These are phyloP conservation scores for Brienomyrus brachyistius DNA, from an alignment of 2,113 vertebrate genomes.

Conservation along the genomic window DNA sequence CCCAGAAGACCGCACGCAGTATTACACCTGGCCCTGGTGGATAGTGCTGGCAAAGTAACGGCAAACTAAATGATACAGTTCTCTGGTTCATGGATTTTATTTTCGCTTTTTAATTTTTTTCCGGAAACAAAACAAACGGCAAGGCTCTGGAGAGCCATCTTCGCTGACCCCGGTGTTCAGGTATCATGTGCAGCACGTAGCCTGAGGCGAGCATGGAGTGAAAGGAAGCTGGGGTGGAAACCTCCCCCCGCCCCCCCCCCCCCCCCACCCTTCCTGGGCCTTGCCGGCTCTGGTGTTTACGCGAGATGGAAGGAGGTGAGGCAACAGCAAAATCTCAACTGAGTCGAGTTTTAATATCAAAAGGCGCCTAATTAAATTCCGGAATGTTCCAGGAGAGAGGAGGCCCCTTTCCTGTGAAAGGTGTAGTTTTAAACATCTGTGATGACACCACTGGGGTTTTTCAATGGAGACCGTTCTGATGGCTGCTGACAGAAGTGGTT, in stretches of 20 bases:
- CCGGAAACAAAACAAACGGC: background rate
- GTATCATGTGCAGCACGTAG: constrained; percentile 12
- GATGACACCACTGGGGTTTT: background rate
- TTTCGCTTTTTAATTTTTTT: background rate
- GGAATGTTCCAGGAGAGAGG: background rate
- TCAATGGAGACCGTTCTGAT: background rate
- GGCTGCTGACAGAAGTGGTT: background rate
- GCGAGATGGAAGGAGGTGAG: background rate
- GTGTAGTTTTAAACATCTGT: background rate
- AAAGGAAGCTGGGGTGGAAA: background rate
- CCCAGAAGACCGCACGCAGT: background rate
- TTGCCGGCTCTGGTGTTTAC: background rate
- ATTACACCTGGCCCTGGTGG: background rate
- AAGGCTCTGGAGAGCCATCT: background rate
- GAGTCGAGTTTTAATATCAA: background rate
- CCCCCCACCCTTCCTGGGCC: background rate
- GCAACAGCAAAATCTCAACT: background rate
- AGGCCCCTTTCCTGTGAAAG: background rate
- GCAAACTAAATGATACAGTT: background rate
- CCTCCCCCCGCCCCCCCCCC: background rate
- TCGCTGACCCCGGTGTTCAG: background rate
- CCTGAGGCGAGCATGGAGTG: background rate
- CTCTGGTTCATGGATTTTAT: background rate
- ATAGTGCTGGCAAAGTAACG: background rate
- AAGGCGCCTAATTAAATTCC: background rate